Evolutionary conservation across 2,888 invertebrate genomes (phyloP), one percentile per base, ranked within the genome.

Genomic region (Malthinus seriepunctatus): DNA sequence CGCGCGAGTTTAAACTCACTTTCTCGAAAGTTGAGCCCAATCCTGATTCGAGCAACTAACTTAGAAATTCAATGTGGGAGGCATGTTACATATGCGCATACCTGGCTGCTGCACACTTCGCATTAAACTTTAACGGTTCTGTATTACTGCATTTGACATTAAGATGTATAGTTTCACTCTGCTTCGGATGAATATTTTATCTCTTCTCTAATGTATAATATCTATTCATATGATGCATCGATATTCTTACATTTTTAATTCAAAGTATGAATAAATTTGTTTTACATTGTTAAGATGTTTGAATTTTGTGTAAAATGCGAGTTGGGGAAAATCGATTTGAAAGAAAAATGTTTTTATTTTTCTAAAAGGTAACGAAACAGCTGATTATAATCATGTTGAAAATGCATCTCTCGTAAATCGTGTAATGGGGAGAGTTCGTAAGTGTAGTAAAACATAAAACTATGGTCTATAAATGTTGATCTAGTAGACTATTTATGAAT

Each of bases 101-200:
- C 56, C 60, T 56, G 60, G 56, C 63, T 56, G 56, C 57, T 63
- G 62, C 62, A 64, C 62, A 63, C 60, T 58, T 46, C 56, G 58
- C 66, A 67, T 68, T 67, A 67, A 68, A 68, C 49, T 67, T 67
- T 66, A 69, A 68, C 63, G 64, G 60, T 55, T 60, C 63, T 55
- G 64, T 68, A 67, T 67, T 69, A 67, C 67, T 68, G 69, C 66
- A 67, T 70, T 68, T 71, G 71, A 71, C 71, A 67, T 69, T 70
- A 71, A 71, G 71, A 71, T 71, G 69, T 69, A 71, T 69, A 66
- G 67, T 67, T 64, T 68, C 68, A 63, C 65, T 66, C 64, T 56
- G 53, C 61, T 65, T 60, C 57, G 55, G 60, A 65, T 69, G 69
- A 68, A 69, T 69, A 70, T 67, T 67, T 68, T 67, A 70, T 65